These are phyloP conservation scores for Panthera tigris DNA, from an alignment of 2,113 vertebrate species.

Conservation along the genomic window DNA sequence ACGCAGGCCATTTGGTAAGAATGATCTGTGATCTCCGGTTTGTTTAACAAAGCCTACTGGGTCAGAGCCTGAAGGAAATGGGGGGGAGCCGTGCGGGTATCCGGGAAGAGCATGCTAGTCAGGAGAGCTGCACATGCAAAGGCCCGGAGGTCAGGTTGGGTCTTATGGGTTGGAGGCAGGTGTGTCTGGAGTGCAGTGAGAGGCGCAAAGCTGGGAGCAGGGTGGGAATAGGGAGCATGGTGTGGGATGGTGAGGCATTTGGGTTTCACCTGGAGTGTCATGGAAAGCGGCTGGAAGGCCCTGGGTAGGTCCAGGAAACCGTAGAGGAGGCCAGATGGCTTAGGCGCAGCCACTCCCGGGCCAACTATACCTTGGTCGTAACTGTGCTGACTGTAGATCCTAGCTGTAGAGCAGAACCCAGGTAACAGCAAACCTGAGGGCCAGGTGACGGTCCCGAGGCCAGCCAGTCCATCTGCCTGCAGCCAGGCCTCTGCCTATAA, in stretches of 20 bases:
- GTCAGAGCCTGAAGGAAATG: not conserved
- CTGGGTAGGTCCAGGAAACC: no score
- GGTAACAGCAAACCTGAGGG: no score
- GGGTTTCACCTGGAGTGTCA: not conserved
- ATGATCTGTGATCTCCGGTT: not conserved
- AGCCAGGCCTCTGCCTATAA: not conserved
- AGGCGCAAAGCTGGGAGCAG: not conserved
- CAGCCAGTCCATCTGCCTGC: not conserved
- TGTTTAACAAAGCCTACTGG: accelerated
- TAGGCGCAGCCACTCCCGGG: no score
- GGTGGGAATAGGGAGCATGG: accelerated
- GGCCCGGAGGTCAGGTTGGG: not conserved
- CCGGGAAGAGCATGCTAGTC: not conserved
- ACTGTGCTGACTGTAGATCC: no score
- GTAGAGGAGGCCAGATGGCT: no score
- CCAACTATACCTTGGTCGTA: no score
- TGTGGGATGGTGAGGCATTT: not conserved
- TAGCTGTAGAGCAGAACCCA: no score
- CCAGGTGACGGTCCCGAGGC: accelerated
- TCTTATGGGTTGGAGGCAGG: not conserved
- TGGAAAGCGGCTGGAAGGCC: not conserved
- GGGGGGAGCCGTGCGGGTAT: not conserved
- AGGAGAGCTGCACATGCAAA: not conserved
- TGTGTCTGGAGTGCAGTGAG: not conserved
- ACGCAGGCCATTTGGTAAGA: not conserved